These are phyloP conservation scores for Amphipoea oculea DNA, from an alignment of 2,888 invertebrate genomes.

Conservation along the genomic window DNA sequence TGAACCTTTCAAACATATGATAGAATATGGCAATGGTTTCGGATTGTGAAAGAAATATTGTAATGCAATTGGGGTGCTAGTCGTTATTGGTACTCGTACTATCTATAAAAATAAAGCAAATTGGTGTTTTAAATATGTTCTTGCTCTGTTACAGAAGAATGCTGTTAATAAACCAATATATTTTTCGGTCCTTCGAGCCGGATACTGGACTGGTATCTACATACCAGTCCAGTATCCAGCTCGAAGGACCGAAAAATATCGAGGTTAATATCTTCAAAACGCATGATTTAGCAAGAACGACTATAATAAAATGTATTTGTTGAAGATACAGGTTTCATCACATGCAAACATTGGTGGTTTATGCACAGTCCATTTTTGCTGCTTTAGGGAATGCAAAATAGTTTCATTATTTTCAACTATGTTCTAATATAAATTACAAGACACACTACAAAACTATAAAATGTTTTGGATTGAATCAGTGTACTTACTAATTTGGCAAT, in stretches of 20 bases:
- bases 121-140: neutral
- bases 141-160: neutral
- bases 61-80: neutral
- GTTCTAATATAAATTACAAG: neutral
- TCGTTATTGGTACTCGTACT: no score
- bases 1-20: neutral
- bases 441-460: neutral
- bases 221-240: neutral
- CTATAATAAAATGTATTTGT: no score
- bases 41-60: neutral
- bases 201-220: no score
- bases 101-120: neutral
- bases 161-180: neutral
- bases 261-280: neutral
- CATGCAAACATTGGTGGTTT: neutral
- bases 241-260: neutral
- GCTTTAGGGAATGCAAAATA: neutral
- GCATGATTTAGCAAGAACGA: neutral
- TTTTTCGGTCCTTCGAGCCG: no score
- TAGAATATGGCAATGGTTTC: neutral
- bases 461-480: neutral
- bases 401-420: neutral
- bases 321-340: neutral
- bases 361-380: neutral
- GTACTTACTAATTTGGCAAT: neutral